Conservation (phyloP, 2,888 invertebrate species). For the Ernsta delagoae region DNA sequence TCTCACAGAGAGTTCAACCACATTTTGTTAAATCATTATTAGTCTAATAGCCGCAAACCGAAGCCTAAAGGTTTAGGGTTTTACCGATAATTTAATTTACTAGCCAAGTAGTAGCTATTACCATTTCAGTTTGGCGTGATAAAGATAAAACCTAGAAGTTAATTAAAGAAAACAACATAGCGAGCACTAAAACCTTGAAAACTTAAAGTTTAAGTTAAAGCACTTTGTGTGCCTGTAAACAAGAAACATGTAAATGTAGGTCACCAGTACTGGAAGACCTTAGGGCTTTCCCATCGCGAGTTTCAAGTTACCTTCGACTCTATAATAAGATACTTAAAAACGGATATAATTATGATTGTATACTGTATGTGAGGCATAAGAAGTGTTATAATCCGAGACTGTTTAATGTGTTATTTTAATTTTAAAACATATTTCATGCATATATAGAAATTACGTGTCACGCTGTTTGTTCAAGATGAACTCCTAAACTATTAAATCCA, state of each 20-base stretch:
- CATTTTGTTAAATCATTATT: neutral
- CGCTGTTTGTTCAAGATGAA: too few species aligned
- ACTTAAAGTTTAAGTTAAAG: neutral
- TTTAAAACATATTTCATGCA: too few species aligned
- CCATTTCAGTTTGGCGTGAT: constrained; percentile 2
- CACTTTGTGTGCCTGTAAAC: neutral
- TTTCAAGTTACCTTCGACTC: constrained; percentile 12
- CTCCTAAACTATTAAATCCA: too few species aligned
- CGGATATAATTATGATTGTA: constrained; percentile 1
- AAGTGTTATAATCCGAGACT: neutral
- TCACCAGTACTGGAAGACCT: constrained; percentile 46
- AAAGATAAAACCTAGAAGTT: constrained; percentile 4
- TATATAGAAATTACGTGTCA: too few species aligned
- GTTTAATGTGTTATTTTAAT: too few species aligned
- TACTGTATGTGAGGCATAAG: neutral
- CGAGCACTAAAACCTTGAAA: neutral
- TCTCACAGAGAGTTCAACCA: neutral
- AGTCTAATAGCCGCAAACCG: neutral
- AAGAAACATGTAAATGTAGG: constrained; percentile 33
- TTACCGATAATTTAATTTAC: neutral
- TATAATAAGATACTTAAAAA: neutral
- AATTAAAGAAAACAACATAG: neutral
- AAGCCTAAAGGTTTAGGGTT: neutral
- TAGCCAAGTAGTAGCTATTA: neutral
- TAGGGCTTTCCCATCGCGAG: constrained; percentile 48